Percentiles rank a stretch among this genome's conserved stretches.
Evolutionary conservation across 1,140 invertebrate genomes (phyloP).

Genomic region (Drosophila arizonae): DNA sequence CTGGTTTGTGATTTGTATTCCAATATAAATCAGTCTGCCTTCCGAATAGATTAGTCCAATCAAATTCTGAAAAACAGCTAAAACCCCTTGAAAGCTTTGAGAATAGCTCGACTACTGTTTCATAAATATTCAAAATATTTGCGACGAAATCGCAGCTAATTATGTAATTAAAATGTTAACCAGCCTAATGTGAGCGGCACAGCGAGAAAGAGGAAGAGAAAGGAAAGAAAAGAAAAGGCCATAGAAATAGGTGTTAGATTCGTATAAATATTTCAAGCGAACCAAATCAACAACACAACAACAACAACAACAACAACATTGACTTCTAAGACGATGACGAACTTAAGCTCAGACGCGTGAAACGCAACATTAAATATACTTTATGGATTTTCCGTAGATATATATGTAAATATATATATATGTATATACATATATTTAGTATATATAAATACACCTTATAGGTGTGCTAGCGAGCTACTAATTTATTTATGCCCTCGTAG

Average conservation of each 20-base stretch:
- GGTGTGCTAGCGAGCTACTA: constrained; percentile 1
- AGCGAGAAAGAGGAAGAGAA: constrained; percentile 45
- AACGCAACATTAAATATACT: constrained; percentile 47
- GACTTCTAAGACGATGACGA: constrained; percentile 13
- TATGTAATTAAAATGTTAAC: constrained; percentile 56
- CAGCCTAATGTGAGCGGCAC: constrained; percentile 39
- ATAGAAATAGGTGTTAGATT: constrained; percentile 45
- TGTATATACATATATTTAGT: no score
- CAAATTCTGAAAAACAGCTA: no score
- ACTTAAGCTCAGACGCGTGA: constrained; percentile 24
- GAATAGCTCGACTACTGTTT: background rate
- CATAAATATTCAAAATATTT: constrained; percentile 38
- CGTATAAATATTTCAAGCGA: constrained; percentile 46
- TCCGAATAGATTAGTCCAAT: no score
- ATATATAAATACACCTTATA: no score
- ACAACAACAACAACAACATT: background rate
- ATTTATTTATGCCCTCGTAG: constrained; percentile 9
- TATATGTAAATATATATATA: constrained; percentile 36
- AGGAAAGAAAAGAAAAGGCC: constrained; percentile 49
- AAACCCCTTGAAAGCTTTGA: background rate
- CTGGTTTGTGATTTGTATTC: no score
- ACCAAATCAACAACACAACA: constrained; percentile 41
- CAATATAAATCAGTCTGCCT: no score
- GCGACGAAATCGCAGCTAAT: constrained; percentile 41
- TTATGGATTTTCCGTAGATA: constrained; percentile 44